Base-by-base conservation (phyloP, 2,888 invertebrate species). In the Drosophila peninsularis region DNA sequence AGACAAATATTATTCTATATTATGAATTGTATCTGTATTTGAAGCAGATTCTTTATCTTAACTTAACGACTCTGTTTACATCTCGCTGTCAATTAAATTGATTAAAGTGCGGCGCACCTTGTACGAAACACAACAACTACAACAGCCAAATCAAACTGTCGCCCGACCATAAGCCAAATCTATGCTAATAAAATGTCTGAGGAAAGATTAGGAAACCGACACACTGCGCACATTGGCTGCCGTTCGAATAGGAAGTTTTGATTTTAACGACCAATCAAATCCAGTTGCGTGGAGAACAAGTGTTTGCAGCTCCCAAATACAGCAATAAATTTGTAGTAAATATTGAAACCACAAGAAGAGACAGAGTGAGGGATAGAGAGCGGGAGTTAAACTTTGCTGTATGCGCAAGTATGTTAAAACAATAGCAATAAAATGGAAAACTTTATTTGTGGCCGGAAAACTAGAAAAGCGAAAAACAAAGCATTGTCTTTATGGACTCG, bases 281-380 rank as follows among this genome's bases (percentile, higher is more conserved):
- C 42, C 54, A 64, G 75, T 63, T 71, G 65, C 62, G 24, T 73
- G 67, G 24, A 61, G 63, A 62, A 70, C 80, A 82, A 86, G 77
- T 86, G 82, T 61, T 73, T 66, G 66, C 58, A 64, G 70, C 62
- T 45, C 37, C 76, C 71, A 73, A 88, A 88, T 82, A 73, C 65
- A 85, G 73, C 64, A 73, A 79, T 82, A 85, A 82, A 85, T 71
- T 66, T 10, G 42, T 69, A 56, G 73, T 79, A 82, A 75, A 85
- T 79, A 73, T 71, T 30, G 64, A 27, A 61, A 41, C 41, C 30
- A 45, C 36, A 53, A 13, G 55, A 55, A 44, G 34, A 36, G 27
- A 7, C 5, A 65, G 17, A 19, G 13, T 3, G 10, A 57, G 55
- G 44, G 42, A 24, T n/a, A 9, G 2, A 62, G 14, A 3, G 37